Percentiles rank a stretch among this genome's conserved stretches.
These are phyloP conservation scores for Nycticorax nycticorax DNA, from an alignment of 2,113 vertebrate species.

Conservation along the genomic window DNA sequence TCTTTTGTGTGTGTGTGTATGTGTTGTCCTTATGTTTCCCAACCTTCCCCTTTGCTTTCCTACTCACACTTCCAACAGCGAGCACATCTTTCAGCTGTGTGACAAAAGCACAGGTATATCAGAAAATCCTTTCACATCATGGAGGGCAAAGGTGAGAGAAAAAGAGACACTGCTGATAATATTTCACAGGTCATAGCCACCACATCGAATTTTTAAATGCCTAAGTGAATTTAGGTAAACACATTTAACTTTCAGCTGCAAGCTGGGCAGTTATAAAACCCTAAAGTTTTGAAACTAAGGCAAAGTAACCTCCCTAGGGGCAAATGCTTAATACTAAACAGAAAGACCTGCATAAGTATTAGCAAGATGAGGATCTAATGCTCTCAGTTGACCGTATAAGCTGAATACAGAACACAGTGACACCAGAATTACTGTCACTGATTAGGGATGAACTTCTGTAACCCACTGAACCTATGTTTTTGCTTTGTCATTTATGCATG, in stretches of 20 bases:
- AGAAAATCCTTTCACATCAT: not conserved
- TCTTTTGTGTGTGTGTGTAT: too few species aligned
- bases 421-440: not conserved
- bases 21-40: not conserved
- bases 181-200: not conserved
- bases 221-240: not conserved
- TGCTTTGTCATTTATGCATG: not conserved
- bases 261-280: not conserved
- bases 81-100: not conserved
- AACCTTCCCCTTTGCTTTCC: not conserved
- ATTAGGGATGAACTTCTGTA: not conserved
- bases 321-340: not conserved
- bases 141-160: not conserved
- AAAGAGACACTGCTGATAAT: not conserved
- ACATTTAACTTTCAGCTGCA: not conserved
- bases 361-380: not conserved
- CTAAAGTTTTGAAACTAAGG: not conserved
- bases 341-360: not conserved
- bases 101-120: not conserved
- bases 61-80: accelerated
- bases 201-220: not conserved
- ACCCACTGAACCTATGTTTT: not conserved
- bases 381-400: not conserved
- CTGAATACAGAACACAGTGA: not conserved
- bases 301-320: not conserved